Percentiles rank a stretch among this genome's conserved stretches.
Evolutionary conservation across 2,797 vertebrate species (phyloP).

Genomic region (Hephaestus fuliginosus): DNA sequence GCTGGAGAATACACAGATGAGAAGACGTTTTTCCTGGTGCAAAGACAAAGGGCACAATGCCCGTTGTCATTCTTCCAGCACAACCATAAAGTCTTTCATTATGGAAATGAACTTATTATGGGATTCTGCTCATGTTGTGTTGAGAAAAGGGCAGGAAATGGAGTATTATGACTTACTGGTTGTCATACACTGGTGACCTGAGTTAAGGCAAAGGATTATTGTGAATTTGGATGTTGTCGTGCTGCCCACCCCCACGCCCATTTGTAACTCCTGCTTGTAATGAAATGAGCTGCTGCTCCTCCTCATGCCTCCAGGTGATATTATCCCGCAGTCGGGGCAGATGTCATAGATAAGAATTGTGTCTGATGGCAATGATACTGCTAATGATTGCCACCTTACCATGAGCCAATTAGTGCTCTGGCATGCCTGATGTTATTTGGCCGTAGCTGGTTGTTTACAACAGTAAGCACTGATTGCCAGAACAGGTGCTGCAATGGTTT

Average conservation of each 20-base stretch:
- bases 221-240: neutral
- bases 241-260: too few species aligned
- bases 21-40: conserved; percentile 29
- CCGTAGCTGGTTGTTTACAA: conserved; percentile 39
- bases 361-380: conserved; percentile 16
- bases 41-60: conserved; percentile 43
- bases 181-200: conserved; percentile 11
- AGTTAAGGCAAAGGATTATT: conserved; percentile 11
- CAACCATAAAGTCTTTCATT: conserved; percentile 33
- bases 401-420: conserved; percentile 40
- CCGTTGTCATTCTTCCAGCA: conserved; percentile 39
- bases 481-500: conserved; percentile 46
- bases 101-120: conserved; percentile 34
- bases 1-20: conserved; percentile 23
- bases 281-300: conserved; percentile 2
- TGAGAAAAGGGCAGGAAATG: conserved; percentile 16
- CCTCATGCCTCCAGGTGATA: conserved; percentile 20
- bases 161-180: conserved; percentile 23
- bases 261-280: neutral
- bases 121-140: conserved; percentile 23
- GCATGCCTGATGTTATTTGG: conserved; percentile 40
- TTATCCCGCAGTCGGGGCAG: conserved; percentile 23
- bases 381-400: conserved; percentile 30
- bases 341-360: conserved; percentile 35
- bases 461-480: conserved; percentile 21